These are phyloP conservation scores for Alligator sinensis DNA, from an alignment of 2,113 vertebrate species.

Conservation along the genomic window DNA sequence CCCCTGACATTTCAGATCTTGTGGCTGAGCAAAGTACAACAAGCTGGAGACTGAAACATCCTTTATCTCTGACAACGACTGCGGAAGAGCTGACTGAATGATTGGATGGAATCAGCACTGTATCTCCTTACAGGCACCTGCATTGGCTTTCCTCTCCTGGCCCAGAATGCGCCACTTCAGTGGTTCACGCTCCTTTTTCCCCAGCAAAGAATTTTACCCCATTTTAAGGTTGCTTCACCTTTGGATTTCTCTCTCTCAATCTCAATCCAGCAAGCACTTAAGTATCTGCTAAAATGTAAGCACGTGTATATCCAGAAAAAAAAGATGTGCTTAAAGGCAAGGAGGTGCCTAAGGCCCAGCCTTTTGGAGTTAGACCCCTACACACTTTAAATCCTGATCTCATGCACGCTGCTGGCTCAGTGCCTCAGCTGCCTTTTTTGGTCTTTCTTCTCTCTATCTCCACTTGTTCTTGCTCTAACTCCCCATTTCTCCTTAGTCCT, in stretches of 20 bases:
- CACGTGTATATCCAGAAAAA: neutral
- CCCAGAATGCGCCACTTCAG: neutral
- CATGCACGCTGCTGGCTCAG: neutral
- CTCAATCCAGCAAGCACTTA: neutral
- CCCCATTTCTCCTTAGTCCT: neutral
- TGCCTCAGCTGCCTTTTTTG: neutral
- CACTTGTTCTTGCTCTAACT: neutral
- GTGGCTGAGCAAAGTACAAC: neutral
- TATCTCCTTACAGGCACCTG: neutral
- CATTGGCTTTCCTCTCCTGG: neutral
- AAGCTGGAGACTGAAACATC: accelerated
- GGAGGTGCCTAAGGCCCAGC: neutral
- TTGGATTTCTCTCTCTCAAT: neutral
- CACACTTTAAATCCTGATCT: too few relatives aligned
- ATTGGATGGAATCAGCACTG: too few relatives aligned
- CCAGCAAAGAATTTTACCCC: neutral
- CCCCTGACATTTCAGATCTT: neutral
- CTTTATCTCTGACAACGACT: neutral
- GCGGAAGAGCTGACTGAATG: neutral
- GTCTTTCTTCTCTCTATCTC: neutral
- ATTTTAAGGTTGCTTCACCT: neutral
- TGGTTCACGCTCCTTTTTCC: neutral
- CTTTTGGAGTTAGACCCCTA: too few relatives aligned
- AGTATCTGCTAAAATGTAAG: neutral
- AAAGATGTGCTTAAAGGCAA: neutral